Conservation (phyloP, 2,888 invertebrate genomes). For the Apocheima hispidaria region DNA sequence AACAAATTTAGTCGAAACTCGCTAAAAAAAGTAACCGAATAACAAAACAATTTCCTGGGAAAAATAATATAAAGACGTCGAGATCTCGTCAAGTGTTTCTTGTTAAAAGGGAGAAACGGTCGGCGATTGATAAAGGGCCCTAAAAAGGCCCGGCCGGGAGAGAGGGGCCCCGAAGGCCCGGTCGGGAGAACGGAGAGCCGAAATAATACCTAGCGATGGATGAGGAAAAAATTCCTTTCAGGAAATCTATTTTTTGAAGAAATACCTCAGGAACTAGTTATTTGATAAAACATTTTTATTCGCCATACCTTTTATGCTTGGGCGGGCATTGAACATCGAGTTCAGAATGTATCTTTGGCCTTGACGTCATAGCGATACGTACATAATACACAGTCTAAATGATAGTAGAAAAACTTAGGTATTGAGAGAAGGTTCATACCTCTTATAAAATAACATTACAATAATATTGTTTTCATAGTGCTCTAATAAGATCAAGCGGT, state of each 20-base stretch:
- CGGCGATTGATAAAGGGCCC: conserved; percentile 69
- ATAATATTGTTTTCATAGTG: too few species aligned
- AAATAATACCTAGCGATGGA: conserved; percentile 31
- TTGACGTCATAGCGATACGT: neutral
- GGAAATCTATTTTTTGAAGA: conserved; percentile 34
- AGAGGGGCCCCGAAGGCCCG: neutral
- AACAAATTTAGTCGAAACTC: neutral
- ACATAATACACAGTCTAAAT: too few species aligned
- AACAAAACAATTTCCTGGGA: conserved; percentile 39
- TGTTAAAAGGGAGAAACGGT: conserved; percentile 62
- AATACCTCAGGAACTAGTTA: conserved; percentile 19
- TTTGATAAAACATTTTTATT: conserved; percentile 12
- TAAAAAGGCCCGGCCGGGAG: conserved; percentile 46
- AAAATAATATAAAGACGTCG: conserved; percentile 31
- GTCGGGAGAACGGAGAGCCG: neutral
- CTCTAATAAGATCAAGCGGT: too few species aligned
- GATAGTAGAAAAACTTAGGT: too few species aligned
- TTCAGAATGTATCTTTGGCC: neutral
- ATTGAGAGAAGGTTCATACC: neutral
- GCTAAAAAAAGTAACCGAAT: conserved; percentile 31
- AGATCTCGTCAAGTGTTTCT: conserved; percentile 57
- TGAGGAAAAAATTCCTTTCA: conserved; percentile 36
- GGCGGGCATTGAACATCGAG: neutral
- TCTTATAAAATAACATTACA: too few species aligned
- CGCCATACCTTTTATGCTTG: conserved; percentile 9